Conservation (phyloP, 2,888 invertebrate species). For the Dione juno region DNA sequence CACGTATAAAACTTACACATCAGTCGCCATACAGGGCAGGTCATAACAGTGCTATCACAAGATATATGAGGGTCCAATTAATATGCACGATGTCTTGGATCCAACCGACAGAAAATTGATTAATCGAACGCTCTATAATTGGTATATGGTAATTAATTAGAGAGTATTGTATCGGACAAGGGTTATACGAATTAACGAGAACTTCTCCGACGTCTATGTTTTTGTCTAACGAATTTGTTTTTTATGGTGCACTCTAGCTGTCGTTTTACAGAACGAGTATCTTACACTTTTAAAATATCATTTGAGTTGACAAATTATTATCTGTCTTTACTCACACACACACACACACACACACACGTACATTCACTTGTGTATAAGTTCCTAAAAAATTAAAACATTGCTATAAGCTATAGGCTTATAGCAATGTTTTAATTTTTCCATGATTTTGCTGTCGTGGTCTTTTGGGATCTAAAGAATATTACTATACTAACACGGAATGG, state of each 20-base stretch:
- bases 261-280: not conserved
- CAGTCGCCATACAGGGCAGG: constrained; percentile 50
- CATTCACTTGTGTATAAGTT: too few relatives aligned
- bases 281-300: not conserved
- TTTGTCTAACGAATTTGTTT: constrained; percentile 25
- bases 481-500: too few relatives aligned
- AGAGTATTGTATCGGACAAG: constrained; percentile 37
- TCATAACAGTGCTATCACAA: constrained; percentile 58
- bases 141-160: constrained; percentile 68
- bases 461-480: too few relatives aligned
- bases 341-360: too few relatives aligned
- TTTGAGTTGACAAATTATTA: not conserved
- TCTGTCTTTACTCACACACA: too few relatives aligned
- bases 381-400: too few relatives aligned
- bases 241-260: constrained; percentile 20
- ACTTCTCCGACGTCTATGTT: constrained; percentile 21
- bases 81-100: constrained; percentile 65
- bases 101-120: constrained; percentile 65
- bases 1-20: constrained; percentile 32
- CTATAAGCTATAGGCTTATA: too few relatives aligned
- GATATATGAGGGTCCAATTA: constrained; percentile 70
- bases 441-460: too few relatives aligned
- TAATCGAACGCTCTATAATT: constrained; percentile 68
- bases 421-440: too few relatives aligned
- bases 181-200: constrained; percentile 40